Percentiles rank a stretch among this genome's conserved stretches.
phyloP scores from a whole-genome alignment of 2,113 vertebrate species.

The Albula glossodonta region DNA sequence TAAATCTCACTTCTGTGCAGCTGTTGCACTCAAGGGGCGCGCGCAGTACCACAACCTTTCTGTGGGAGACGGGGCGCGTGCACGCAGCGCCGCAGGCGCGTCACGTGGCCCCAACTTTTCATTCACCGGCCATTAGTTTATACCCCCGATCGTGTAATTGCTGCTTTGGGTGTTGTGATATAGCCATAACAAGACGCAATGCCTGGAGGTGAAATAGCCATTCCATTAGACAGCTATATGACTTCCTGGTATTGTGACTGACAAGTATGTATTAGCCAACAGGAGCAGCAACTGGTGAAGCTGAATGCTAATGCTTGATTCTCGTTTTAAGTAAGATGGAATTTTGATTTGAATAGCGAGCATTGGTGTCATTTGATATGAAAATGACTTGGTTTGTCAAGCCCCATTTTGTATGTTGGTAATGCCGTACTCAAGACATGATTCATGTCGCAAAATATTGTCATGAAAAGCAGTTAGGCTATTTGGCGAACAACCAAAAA shows the following conservation, averaged over 20 bases:
- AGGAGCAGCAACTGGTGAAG: too few species aligned
- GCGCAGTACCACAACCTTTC: conserved; percentile 42
- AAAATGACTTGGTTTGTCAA: neutral
- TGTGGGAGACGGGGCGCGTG: conserved; percentile 56
- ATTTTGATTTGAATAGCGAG: neutral
- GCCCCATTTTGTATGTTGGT: neutral
- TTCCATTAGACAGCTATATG: too few species aligned
- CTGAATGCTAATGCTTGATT: too few species aligned
- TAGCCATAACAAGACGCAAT: too few species aligned
- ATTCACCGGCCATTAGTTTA: conserved; percentile 17
- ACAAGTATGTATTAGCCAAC: too few species aligned
- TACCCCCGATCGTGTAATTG: neutral
- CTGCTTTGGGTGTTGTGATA: too few species aligned
- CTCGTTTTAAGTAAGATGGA: neutral
- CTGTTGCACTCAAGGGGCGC: conserved; percentile 67
- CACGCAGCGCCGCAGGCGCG: conserved; percentile 37
- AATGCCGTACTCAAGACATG: too few species aligned
- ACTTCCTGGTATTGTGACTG: too few species aligned
- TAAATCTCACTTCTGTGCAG: conserved; percentile 67
- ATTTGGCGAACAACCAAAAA: neutral
- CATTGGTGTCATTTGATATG: neutral
- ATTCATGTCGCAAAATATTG: neutral
- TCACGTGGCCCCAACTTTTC: conserved; percentile 27
- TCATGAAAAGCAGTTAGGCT: neutral
- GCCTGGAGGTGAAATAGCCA: too few species aligned